phyloP scores from a whole-genome alignment of 64 coral and sea anemone species.

The Montipora capricornis region DNA sequence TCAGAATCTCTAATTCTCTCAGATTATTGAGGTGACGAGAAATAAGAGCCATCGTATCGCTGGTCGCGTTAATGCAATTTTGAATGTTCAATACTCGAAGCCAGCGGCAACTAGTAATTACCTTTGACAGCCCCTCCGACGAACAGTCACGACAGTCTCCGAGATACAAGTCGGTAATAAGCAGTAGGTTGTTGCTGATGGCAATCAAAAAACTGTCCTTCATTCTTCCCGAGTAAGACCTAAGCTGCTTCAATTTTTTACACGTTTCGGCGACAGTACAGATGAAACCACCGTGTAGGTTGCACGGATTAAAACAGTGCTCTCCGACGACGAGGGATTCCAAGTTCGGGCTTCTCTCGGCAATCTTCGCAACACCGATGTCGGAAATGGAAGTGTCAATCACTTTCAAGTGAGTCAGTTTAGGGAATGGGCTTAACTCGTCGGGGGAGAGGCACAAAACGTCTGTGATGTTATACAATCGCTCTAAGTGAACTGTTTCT shows the following conservation, averaged over 20 bases:
- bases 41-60: slow-evolving; percentile 60
- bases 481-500: slow-evolving; percentile 57
- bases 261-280: slow-evolving; percentile 60
- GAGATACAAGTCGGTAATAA: slow-evolving; percentile 68
- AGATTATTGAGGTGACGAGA: slow-evolving; percentile 44
- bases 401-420: slow-evolving; percentile 57
- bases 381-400: slow-evolving; percentile 83
- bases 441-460: slow-evolving; percentile 42
- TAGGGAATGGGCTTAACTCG: slow-evolving; percentile 25
- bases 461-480: slow-evolving; percentile 70
- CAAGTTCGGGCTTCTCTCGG: slow-evolving; percentile 73
- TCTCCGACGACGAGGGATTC: slow-evolving; percentile 61
- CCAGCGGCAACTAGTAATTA: slow-evolving; percentile 72
- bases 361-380: slow-evolving; percentile 61
- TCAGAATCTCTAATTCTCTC: slow-evolving; percentile 68
- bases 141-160: slow-evolving; percentile 79
- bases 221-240: slow-evolving; percentile 78
- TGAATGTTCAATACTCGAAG: slow-evolving; percentile 62
- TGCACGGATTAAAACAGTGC: slow-evolving; percentile 75
- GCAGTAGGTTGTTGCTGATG: slow-evolving; percentile 57
- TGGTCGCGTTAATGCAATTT: slow-evolving; percentile 65
- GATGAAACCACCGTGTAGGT: slow-evolving; percentile 69
- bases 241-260: slow-evolving; percentile 61
- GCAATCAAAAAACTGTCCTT: slow-evolving; percentile 67
- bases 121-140: slow-evolving; percentile 21